A percentile compares a stretch with the other conserved stretches of the same genome.
These are phyloP conservation scores for Ischnura elegans DNA, from an alignment of 2,888 invertebrate species.

Conservation along the genomic window DNA sequence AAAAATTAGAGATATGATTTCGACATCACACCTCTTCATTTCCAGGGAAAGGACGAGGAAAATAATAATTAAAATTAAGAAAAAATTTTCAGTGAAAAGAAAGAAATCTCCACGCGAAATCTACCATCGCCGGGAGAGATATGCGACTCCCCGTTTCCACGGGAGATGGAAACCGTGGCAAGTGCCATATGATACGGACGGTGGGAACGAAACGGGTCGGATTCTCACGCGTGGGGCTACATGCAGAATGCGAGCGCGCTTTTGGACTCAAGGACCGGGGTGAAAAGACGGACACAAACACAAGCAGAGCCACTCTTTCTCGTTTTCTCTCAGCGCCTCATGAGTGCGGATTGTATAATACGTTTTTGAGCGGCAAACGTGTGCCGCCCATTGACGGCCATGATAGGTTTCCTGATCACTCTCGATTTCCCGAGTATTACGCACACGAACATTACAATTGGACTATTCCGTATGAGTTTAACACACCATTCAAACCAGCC, in stretches of 20 bases:
- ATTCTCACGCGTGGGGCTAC: background rate
- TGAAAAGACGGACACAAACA: background rate
- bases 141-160: background rate
- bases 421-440: slow-evolving; percentile 14
- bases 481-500: too few relatives aligned
- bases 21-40: background rate
- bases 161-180: background rate
- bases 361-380: background rate
- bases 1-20: background rate
- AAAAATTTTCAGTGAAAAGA: background rate
- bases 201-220: background rate
- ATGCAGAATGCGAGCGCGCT: background rate
- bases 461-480: too few relatives aligned
- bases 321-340: background rate
- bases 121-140: background rate
- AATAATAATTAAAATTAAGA: background rate
- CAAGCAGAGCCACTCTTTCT: background rate
- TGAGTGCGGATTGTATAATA: slow-evolving; percentile 27
- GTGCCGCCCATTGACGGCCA: background rate
- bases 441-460: too few relatives aligned
- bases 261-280: slow-evolving; percentile 31
- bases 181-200: background rate
- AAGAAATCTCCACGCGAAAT: background rate
- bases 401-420: background rate
- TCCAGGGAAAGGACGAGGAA: background rate